phyloP scores from a whole-genome alignment of 2,888 invertebrate species.

The Tethea ocularis region DNA sequence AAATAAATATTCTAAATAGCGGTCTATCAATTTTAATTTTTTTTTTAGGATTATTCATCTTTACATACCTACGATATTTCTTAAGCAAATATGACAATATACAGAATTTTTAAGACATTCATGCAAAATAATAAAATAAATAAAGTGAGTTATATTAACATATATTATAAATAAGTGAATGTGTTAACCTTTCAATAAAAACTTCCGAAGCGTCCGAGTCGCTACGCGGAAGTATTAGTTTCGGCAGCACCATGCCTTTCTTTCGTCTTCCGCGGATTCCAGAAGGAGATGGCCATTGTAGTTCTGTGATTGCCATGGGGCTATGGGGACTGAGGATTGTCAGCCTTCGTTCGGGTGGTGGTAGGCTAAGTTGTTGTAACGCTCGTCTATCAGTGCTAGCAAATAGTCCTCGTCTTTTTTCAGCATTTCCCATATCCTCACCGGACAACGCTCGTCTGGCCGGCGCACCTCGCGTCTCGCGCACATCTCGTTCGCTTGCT shows the following conservation, averaged over 20 bases:
- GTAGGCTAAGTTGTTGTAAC: slow-evolving; percentile 88
- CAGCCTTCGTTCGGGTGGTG: slow-evolving; percentile 87
- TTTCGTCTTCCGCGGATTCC: slow-evolving; percentile 86
- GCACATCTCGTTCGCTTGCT: slow-evolving; percentile 87
- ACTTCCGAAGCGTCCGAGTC: slow-evolving; percentile 89
- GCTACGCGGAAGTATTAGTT: slow-evolving; percentile 89
- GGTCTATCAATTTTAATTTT: no score
- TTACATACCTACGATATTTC: slow-evolving; percentile 15
- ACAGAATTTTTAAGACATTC: background rate
- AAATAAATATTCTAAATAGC: no score
- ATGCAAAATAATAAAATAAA: background rate
- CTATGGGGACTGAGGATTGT: slow-evolving; percentile 92
- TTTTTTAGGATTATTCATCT: slow-evolving; percentile 19
- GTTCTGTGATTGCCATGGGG: slow-evolving; percentile 87
- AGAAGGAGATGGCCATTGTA: slow-evolving; percentile 84
- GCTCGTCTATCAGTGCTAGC: slow-evolving; percentile 86
- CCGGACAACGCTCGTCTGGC: slow-evolving; percentile 85
- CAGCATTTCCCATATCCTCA: slow-evolving; percentile 85
- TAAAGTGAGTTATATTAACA: background rate
- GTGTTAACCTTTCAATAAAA: slow-evolving; percentile 82
- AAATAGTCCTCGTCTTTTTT: slow-evolving; percentile 86
- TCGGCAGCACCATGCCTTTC: slow-evolving; percentile 89
- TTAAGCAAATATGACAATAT: background rate
- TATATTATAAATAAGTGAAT: slow-evolving; percentile 44
- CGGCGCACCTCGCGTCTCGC: slow-evolving; percentile 86